Percentiles rank a stretch among this genome's conserved stretches.
Evolutionary conservation across 2,888 invertebrate genomes (phyloP).

Genomic region (Torymus texanus): DNA sequence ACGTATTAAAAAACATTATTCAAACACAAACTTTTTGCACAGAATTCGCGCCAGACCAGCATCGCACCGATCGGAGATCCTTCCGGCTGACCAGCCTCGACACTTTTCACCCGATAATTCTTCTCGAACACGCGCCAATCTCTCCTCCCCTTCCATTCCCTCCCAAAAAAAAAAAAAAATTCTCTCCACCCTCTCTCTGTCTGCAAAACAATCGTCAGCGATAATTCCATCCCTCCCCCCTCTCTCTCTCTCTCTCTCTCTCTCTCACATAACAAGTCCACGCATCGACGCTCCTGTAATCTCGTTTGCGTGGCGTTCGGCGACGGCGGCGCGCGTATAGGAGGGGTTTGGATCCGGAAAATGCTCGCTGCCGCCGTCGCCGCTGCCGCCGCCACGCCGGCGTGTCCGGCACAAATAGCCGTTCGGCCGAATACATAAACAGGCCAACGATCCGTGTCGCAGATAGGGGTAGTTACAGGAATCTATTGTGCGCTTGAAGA

Average conservation of each 20-base stretch:
- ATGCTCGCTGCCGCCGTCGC: constrained; percentile 45
- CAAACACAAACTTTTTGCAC: no score
- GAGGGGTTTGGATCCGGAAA: constrained; percentile 52
- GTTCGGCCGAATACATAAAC: constrained; percentile 70
- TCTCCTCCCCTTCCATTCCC: no score
- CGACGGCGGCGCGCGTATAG: not conserved
- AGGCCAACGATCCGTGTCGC: constrained; percentile 67
- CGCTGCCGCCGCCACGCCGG: not conserved
- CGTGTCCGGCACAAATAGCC: constrained; percentile 69
- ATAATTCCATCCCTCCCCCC: constrained; percentile 14
- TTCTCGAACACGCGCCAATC: no score
- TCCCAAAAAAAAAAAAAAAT: no score
- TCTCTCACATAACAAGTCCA: constrained; percentile 52
- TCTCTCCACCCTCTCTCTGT: no score
- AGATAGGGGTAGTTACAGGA: constrained; percentile 70
- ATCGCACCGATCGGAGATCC: no score
- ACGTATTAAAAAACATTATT: no score
- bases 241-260: constrained; percentile 5
- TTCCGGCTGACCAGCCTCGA: no score
- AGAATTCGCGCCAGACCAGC: no score
- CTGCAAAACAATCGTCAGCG: constrained; percentile 22
- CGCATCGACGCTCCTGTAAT: constrained; percentile 54
- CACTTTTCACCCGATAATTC: no score
- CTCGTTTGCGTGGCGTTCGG: constrained; percentile 24
- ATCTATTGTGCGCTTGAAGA: constrained; percentile 68